These are phyloP conservation scores for Geodia barretti DNA, from an alignment of 37 sponge, comb jelly and placozoan genomes.

Conservation along the genomic window DNA sequence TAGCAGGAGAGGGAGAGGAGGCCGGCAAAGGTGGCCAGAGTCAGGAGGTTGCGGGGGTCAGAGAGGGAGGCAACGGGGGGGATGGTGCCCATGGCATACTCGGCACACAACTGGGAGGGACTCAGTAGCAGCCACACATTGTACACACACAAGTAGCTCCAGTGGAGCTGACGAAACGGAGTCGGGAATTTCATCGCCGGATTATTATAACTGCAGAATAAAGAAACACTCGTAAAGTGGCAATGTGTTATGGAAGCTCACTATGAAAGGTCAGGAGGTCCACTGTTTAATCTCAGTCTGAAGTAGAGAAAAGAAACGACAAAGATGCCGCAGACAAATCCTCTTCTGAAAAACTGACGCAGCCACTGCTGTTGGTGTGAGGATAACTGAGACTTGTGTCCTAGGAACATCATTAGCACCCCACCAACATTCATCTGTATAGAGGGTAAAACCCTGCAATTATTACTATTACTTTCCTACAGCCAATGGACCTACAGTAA, in stretches of 20 bases:
- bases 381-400: background rate
- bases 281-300: background rate
- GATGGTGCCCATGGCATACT: conserved; percentile 85
- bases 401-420: background rate
- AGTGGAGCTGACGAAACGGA: conserved; percentile 75
- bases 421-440: background rate
- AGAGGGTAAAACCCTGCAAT: background rate
- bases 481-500: too few relatives aligned
- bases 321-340: background rate
- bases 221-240: background rate
- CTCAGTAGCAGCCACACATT: conserved; percentile 66
- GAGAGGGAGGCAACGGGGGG: conserved; percentile 56
- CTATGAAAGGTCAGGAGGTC: background rate
- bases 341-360: background rate
- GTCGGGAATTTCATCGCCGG: conserved; percentile 62
- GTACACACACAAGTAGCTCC: conserved; percentile 65
- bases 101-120: conserved; percentile 73
- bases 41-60: conserved; percentile 71
- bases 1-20: background rate
- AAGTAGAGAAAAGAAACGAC: background rate
- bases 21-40: conserved; percentile 52
- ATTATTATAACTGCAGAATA: conserved; percentile 64
- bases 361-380: background rate
- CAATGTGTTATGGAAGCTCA: background rate
- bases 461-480: too few relatives aligned